Base-by-base conservation (phyloP, 2,113 vertebrate genomes). In the Myrmecophaga tridactyla region DNA sequence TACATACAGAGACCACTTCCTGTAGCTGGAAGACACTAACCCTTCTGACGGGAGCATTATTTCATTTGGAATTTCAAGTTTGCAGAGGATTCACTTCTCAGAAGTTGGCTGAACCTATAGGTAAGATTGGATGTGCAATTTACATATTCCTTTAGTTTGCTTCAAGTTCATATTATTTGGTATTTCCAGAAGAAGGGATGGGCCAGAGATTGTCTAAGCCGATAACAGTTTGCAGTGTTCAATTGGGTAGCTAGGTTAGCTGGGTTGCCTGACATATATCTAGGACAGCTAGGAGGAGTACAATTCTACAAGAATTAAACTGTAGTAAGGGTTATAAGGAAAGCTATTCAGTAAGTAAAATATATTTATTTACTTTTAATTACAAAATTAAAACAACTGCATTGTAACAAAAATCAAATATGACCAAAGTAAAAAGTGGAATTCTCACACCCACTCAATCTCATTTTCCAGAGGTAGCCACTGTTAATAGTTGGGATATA, bases 81-180 rank as follows among this genome's bases (percentile, higher is more conserved):
- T 76, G 89, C 51, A 36, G 70, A 93, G 39, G 27, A 51, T 70
- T 94, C 53, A 0, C 69, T 65, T 72, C 46, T 9, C 34, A 87
- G 70, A 96, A 96, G 36, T 86, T 92, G 62, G 72, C 53, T 58
- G 78, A 78, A 77, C 78, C 41, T 78, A 1, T 82, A 77, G 92
- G 96, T 97, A 95, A 96, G 86, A 82, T 27, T 69, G 72, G 53
- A 36, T 94, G 4, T 36, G 20, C 21, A 12, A 84, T 88, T 94
- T 63, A 72, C 17, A 89, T 86, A 58, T 31, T 31, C 34, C 85
- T 90, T 90, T 72, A 88, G 27, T 51, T 89, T 96, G 41, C 41
- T 62, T 92, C 29, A 67, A 17, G 27, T 73, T 82, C 36, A 95
- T 88, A 82, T 77, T 27, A 27, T 34, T 18, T 73, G 70, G n/a